Percentiles rank a stretch among this genome's conserved stretches.
These are phyloP conservation scores for Synergus japonicus DNA, from an alignment of 2,888 invertebrate genomes.

Conservation along the genomic window DNA sequence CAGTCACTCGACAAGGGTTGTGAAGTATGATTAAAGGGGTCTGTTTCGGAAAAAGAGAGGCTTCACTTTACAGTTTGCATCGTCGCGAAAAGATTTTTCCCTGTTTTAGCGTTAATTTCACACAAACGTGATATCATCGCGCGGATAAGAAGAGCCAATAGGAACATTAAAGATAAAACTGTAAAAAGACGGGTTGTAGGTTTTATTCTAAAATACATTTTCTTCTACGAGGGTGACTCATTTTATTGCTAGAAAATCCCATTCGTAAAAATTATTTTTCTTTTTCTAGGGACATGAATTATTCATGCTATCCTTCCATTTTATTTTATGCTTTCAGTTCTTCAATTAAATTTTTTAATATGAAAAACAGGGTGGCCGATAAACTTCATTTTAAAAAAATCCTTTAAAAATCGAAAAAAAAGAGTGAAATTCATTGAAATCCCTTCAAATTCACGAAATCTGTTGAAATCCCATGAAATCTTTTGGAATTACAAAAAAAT, in stretches of 20 bases:
- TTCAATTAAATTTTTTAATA: too few species aligned
- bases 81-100: constrained; percentile 6
- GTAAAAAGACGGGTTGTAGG: not conserved
- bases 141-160: not conserved
- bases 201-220: not conserved
- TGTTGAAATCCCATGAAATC: too few species aligned
- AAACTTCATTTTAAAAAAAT: too few species aligned
- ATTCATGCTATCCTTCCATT: not conserved
- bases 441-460: too few species aligned
- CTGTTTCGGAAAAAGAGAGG: constrained; percentile 44
- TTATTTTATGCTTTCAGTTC: not conserved
- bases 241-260: not conserved
- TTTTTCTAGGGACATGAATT: too few species aligned
- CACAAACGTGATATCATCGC: not conserved
- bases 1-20: constrained; percentile 45
- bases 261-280: constrained; percentile 7
- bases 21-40: constrained; percentile 49
- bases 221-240: not conserved
- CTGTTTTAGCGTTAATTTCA: not conserved
- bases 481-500: too few species aligned
- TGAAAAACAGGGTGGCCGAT: too few species aligned
- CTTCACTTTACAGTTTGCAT: constrained; percentile 3
- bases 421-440: too few species aligned
- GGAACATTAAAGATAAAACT: not conserved
- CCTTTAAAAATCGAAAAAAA: too few species aligned